Evolutionary conservation across 2,888 invertebrate genomes (phyloP), one percentile per base, ranked within the genome.

Genomic region (Parnassius mnemosyne): DNA sequence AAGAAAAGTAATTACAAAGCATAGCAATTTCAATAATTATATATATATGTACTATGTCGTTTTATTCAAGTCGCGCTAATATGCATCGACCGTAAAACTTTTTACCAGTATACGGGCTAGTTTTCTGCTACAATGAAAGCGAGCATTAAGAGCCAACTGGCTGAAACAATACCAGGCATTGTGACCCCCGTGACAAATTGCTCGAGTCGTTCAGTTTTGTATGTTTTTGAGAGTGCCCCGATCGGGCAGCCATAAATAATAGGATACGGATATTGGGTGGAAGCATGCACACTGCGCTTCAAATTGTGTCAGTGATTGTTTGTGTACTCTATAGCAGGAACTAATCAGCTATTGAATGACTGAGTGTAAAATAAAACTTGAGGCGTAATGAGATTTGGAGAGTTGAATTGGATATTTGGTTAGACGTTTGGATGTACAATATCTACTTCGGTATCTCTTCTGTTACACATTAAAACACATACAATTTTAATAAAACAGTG

Each of bases 101-200:
- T 77, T 74, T 71, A 69, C 70, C 72, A 73, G 75, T 49, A 43
- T 34, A 71, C 71, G 74, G 78, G 78, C 73, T 81, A 75, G 77
- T 80, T 83, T 83, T 83, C 79, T 82, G 79, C 78, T 79, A 81
- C 77, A 79, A 70, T 77, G 80, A 74, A 79, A 78, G 77, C 72
- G 77, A 74, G 74, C 72, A 80, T 80, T 79, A 81, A 76, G 79
- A 78, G 75, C 75, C 80, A 79, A 74, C 77, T 79, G 81, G 73
- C 78, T 80, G 78, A 86, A 89, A 89, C 90, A 89, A 89, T 88
- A 77, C 80, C 71, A 64, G 70, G 77, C 75, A 85, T 85, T 89
- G 87, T 86, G 78, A 76, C 71, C 71, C 63, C 78, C 84, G 79
- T 88, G 85, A 88, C 89, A 86, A 87, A 89, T 87, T 84, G 80